phyloP scores from a whole-genome alignment of 2,113 vertebrate genomes.

The Anhinga anhinga region DNA sequence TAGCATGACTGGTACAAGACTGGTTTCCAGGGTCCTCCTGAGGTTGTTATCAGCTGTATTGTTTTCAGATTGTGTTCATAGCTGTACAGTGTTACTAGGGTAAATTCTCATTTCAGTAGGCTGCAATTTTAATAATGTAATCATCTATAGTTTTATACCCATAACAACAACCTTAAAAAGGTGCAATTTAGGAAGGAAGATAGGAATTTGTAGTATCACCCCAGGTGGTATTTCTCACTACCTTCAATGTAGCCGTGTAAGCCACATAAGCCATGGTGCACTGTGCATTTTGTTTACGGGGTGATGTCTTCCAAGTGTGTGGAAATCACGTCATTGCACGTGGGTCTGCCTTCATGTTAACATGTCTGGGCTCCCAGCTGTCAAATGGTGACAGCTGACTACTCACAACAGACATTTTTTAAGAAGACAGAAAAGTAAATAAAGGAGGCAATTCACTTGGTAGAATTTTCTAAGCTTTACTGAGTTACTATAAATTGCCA shows the following conservation, averaged over 20 bases:
- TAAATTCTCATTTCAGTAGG: neutral
- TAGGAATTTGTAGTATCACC: neutral
- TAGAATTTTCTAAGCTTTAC: neutral
- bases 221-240: neutral
- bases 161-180: neutral
- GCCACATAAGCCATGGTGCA: neutral
- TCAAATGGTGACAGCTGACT: neutral
- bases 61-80: neutral
- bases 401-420: neutral
- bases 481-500: neutral
- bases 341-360: neutral
- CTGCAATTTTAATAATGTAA: neutral
- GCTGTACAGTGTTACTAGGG: neutral
- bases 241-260: neutral
- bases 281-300: neutral
- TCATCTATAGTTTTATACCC: neutral
- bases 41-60: neutral
- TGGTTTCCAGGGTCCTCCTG: neutral
- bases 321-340: neutral
- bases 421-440: neutral
- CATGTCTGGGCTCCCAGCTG: neutral
- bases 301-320: neutral
- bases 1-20: neutral
- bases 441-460: neutral
- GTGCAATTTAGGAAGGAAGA: neutral